Base-by-base conservation (phyloP, 2,797 vertebrate genomes). In the Pangasius larnaudii region DNA sequence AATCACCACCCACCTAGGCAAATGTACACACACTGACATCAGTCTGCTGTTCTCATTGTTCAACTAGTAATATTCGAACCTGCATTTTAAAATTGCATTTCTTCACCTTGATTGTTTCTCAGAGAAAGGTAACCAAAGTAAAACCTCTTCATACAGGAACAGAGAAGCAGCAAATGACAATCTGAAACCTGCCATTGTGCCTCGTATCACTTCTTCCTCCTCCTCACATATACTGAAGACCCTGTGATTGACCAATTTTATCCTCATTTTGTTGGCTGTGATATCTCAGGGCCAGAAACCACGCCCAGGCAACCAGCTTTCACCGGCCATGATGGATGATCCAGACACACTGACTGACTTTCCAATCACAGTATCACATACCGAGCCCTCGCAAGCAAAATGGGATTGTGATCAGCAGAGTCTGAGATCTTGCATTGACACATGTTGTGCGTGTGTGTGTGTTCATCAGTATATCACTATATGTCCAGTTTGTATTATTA, bases 191-290 rank as follows among this genome's bases (percentile, higher is more conserved):
- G 74, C 83, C 63, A 39, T 78, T 80, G 83, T 79, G 79, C 65
- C 85, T 83, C 59, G 39, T 56, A n/a, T 86, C 69, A 74, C 59
- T 49, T 65, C 78, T 39, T 69, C 42, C 49, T 69, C 22, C 18
- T 78, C 49, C 71, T 65, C 80, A 69, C 11, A 13, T 79, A 39
- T 39, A 36, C 84, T 65, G 82, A 82, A 49, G 77, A 58, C 33
- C 75, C 88, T 75, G 87, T 69, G 81, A 84, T 67, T 78, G 72
- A 77, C 63, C 65, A 51, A 59, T 58, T 49, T 46, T 82, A 72
- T 84, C 69, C 80, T 65, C 30, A 65, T 75, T 49, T 53, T n/a
- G 56, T 77, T 46, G 83, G 63, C 84, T 81, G 75, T 71, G 65
- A 72, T 49, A 6, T 58, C 79, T 86, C 69, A 77, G 79, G 85